A percentile compares a stretch with the other conserved stretches of the same genome.
These are phyloP conservation scores for Zygaena filipendulae DNA, from an alignment of 2,888 invertebrate species.

Conservation along the genomic window DNA sequence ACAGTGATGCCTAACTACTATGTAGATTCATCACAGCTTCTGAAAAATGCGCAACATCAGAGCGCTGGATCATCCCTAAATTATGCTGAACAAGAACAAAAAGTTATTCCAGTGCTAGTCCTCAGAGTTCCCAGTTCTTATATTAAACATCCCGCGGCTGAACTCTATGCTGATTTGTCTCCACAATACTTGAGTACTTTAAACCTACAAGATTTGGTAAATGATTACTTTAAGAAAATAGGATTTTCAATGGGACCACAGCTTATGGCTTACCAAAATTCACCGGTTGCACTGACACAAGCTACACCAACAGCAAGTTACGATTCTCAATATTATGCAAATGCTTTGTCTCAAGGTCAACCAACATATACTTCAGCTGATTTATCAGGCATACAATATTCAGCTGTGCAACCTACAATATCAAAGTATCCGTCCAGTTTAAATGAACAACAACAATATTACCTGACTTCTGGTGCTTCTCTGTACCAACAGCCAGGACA, in stretches of 20 bases:
- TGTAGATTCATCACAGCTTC: slow-evolving; percentile 48
- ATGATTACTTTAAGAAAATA: slow-evolving; percentile 59
- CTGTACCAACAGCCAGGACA: slow-evolving; percentile 35
- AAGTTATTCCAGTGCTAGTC: slow-evolving; percentile 68
- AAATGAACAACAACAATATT: slow-evolving; percentile 33
- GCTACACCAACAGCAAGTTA: slow-evolving; percentile 22
- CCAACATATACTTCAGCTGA: slow-evolving; percentile 53
- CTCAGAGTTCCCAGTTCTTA: slow-evolving; percentile 69
- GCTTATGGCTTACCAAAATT: slow-evolving; percentile 39
- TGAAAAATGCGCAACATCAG: slow-evolving; percentile 57
- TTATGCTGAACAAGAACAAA: slow-evolving; percentile 41
- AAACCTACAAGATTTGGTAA: slow-evolving; percentile 64
- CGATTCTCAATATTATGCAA: slow-evolving; percentile 43
- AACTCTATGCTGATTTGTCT: slow-evolving; percentile 66
- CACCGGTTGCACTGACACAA: slow-evolving; percentile 20
- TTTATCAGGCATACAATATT: slow-evolving; percentile 54
- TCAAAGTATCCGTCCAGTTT: slow-evolving; percentile 50
- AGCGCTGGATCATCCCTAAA: slow-evolving; percentile 58
- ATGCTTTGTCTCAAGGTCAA: too few species aligned
- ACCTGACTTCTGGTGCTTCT: slow-evolving; percentile 32
- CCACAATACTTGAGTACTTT: slow-evolving; percentile 63
- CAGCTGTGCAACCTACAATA: slow-evolving; percentile 60
- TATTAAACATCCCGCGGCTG: slow-evolving; percentile 57
- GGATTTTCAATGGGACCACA: slow-evolving; percentile 49
- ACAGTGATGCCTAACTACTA: slow-evolving; percentile 57